A percentile compares a stretch with the other conserved stretches of the same genome.
These are phyloP conservation scores for Sebastes schlegelii DNA, from an alignment of 2,113 vertebrate species.

Conservation along the genomic window DNA sequence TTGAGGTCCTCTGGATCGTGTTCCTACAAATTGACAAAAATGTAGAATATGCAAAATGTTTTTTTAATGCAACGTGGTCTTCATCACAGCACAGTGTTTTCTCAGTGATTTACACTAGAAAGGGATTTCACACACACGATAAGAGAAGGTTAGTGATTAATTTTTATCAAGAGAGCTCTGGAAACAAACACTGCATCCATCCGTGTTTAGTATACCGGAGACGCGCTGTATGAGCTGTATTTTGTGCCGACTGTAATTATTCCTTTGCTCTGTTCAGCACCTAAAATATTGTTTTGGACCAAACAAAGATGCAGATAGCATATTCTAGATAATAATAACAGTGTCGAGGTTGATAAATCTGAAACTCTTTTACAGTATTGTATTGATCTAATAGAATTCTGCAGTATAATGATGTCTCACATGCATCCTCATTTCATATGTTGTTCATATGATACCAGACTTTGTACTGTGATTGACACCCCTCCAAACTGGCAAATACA, in stretches of 20 bases:
- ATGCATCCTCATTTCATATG: slow-evolving; percentile 1
- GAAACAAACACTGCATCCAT: slow-evolving; percentile 44
- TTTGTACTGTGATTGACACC: neutral
- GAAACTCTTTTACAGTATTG: slow-evolving; percentile 2
- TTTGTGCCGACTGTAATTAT: slow-evolving; percentile 7
- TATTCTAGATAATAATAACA: neutral
- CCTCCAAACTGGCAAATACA: neutral
- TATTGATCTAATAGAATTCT: neutral
- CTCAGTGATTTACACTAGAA: slow-evolving; percentile 21
- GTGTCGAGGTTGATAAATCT: slow-evolving; percentile 5
- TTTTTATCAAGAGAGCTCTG: slow-evolving; percentile 3
- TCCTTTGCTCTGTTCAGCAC: slow-evolving; percentile 32
- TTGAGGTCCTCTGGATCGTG: neutral
- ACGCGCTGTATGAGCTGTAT: neutral
- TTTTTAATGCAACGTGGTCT: neutral
- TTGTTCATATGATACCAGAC: neutral
- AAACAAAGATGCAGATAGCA: slow-evolving; percentile 43
- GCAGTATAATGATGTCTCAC: neutral
- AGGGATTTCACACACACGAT: slow-evolving; percentile 27
- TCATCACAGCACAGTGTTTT: neutral
- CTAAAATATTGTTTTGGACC: slow-evolving; percentile 27
- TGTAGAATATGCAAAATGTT: neutral
- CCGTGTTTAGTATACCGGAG: slow-evolving; percentile 39
- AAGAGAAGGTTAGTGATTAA: slow-evolving; percentile 16
- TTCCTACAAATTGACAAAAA: neutral